Evolutionary conservation across 30 jellyfish, hydroid and myxozoan genomes (phyloP).

Genomic region (Cassiopea xamachana): DNA sequence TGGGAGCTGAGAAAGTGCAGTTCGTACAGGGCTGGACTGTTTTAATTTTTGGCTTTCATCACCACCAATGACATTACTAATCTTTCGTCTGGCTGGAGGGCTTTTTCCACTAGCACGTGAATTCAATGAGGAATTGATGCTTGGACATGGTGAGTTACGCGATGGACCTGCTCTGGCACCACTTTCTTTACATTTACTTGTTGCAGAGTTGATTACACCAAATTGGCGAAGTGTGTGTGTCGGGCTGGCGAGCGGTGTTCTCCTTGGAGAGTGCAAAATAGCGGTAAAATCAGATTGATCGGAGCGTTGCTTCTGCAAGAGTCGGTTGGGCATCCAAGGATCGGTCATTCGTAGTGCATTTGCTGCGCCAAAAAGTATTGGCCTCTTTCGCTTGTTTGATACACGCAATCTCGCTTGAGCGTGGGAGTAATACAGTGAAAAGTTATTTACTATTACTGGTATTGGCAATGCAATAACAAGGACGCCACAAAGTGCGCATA

Average conservation of each 20-base stretch:
- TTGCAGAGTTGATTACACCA: slow-evolving; percentile 39
- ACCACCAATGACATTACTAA: slow-evolving; percentile 23
- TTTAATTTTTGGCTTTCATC: slow-evolving; percentile 43
- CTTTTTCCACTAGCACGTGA: slow-evolving; percentile 66
- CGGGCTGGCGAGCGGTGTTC: slow-evolving; percentile 81
- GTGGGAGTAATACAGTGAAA: slow-evolving; percentile 88
- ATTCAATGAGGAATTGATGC: slow-evolving; percentile 64
- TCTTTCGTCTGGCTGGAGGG: slow-evolving; percentile 50
- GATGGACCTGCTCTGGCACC: slow-evolving; percentile 28
- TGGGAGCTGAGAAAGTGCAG: slow-evolving; percentile 63
- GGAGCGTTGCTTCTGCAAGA: slow-evolving; percentile 65
- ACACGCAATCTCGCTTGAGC: slow-evolving; percentile 88
- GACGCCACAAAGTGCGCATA: slow-evolving; percentile 97
- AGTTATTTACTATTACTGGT: slow-evolving; percentile 91
- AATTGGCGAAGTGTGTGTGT: slow-evolving; percentile 62
- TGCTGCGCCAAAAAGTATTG: slow-evolving; percentile 74
- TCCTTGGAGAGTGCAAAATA: slow-evolving; percentile 55
- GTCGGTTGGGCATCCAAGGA: slow-evolving; percentile 74
- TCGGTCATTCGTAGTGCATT: slow-evolving; percentile 81
- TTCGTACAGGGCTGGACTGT: slow-evolving; percentile 60
- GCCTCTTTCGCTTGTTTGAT: slow-evolving; percentile 69
- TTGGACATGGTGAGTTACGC: slow-evolving; percentile 68
- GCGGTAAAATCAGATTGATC: slow-evolving; percentile 63
- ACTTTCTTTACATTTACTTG: slow-evolving; percentile 24
- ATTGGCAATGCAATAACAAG: slow-evolving; percentile 88